Evolutionary conservation across 2,888 invertebrate genomes (phyloP), one percentile per base, ranked within the genome.

Genomic region (Heliconius aoede): DNA sequence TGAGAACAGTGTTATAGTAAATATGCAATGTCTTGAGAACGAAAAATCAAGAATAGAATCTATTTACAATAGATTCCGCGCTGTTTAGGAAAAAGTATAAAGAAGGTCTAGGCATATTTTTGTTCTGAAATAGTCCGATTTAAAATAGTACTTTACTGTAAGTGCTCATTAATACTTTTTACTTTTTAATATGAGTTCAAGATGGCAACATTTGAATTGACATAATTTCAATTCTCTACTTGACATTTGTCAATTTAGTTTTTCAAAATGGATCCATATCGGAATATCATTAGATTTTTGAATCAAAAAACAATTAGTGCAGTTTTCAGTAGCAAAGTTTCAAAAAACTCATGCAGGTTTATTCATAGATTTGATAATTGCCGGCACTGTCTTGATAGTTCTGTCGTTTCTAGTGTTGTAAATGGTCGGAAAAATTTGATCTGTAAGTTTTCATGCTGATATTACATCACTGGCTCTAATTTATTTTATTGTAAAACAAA

Each of bases 221-320:
- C 64, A 65, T 74, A 15, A 30, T 74, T 77, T 72, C 76, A 80
- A 26, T 61, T 61, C n/a, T 26, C 24, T 8, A 79, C 58, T 55
- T 71, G 62, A 60, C 51, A 24, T 69, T 40, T 72, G 69, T 72
- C 46, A 64, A 81, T 83, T 81, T 76, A 77, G 78, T 82, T 82
- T 82, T 79, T 87, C 88, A 94, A 93, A 89, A 96, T 96, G 96
- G 95, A 95, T 90, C 95, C 95, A 83, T 94, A 95, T 80, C 94
- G 95, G 92, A 95, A 94, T 92, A 90, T 96, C 88, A 91, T 95
- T 84, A 95, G 95, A 84, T 93, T 95, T 92, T 94, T 95, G 83
- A 95, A 93, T 87, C 91, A 93, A 80, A 95, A 95, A 94, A 94
- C 95, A 82, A 86, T 95, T 84, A 93, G 92, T 88, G 90, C 93